A percentile compares a stretch with the other conserved stretches of the same genome.
Evolutionary conservation across 1,140 invertebrate genomes (phyloP).

Genomic region (Coelopa frigida): DNA sequence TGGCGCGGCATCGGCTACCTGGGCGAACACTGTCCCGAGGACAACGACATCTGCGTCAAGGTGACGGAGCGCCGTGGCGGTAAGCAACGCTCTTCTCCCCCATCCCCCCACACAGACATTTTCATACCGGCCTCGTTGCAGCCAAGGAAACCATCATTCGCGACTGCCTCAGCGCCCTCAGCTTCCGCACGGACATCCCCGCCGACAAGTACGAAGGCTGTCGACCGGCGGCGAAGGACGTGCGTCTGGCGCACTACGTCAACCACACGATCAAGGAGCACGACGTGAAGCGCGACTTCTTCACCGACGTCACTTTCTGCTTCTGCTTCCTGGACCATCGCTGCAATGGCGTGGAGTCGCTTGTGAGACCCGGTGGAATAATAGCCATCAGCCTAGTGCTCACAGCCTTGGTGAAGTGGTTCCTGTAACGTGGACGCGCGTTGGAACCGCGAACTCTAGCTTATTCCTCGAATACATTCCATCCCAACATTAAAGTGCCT

Average conservation of each 20-base stretch:
- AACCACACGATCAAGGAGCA: slow-evolving; percentile 80
- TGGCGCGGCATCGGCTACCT: slow-evolving; percentile 61
- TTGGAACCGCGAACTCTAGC: too few species aligned
- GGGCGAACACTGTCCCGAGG: slow-evolving; percentile 71
- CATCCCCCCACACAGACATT: background rate
- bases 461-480: too few species aligned
- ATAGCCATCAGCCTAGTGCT: background rate
- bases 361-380: slow-evolving; percentile 4
- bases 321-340: slow-evolving; percentile 87
- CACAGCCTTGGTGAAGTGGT: too few species aligned
- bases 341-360: slow-evolving; percentile 58
- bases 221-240: slow-evolving; percentile 67
- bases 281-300: slow-evolving; percentile 77
- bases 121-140: too few species aligned
- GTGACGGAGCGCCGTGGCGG: slow-evolving; percentile 81
- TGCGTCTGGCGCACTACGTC: slow-evolving; percentile 76
- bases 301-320: slow-evolving; percentile 78
- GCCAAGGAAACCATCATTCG: slow-evolving; percentile 73
- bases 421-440: too few species aligned
- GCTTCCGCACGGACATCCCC: slow-evolving; percentile 77
- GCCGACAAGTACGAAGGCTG: slow-evolving; percentile 88
- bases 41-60: slow-evolving; percentile 85
- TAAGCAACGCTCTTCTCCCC: slow-evolving; percentile 39
- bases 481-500: too few species aligned
- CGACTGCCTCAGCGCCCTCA: slow-evolving; percentile 75